These are phyloP conservation scores for Morone saxatilis DNA, from an alignment of 2,113 vertebrate species.

Conservation along the genomic window DNA sequence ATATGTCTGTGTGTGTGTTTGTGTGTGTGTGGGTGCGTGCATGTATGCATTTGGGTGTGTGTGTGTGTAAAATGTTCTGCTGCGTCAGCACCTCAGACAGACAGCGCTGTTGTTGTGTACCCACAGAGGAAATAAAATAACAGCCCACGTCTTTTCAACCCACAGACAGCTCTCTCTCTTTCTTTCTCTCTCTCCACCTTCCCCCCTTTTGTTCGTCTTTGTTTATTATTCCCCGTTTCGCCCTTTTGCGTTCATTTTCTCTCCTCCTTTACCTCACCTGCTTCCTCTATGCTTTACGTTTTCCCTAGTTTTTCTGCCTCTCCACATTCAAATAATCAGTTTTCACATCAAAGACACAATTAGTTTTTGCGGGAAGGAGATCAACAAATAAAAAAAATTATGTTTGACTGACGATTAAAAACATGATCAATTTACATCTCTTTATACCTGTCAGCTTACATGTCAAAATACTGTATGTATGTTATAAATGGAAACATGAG, in stretches of 20 bases:
- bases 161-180: conserved; percentile 64
- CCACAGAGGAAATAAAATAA: conserved; percentile 84
- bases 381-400: not conserved
- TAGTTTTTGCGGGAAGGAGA: not conserved
- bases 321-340: not conserved
- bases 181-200: conserved; percentile 10
- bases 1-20: not conserved
- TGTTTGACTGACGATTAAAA: not conserved
- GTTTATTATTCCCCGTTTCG: conserved; percentile 50
- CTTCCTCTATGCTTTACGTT: not conserved
- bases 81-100: conserved; percentile 80
- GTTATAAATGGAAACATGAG: not conserved
- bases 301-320: not conserved
- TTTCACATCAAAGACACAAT: not conserved
- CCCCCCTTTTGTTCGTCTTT: conserved; percentile 52
- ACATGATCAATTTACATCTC: not conserved
- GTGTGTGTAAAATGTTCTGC: conserved; percentile 59
- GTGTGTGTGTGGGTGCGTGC: not conserved
- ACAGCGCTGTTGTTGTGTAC: conserved; percentile 77
- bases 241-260: conserved; percentile 26
- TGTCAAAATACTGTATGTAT: not conserved
- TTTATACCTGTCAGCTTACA: not conserved
- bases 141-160: conserved; percentile 78
- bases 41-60: not conserved
- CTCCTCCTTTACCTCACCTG: not conserved